Evolutionary conservation across 2,113 vertebrate species (phyloP), one percentile per base, ranked within the genome.

Genomic region (Corvus moneduloides): DNA sequence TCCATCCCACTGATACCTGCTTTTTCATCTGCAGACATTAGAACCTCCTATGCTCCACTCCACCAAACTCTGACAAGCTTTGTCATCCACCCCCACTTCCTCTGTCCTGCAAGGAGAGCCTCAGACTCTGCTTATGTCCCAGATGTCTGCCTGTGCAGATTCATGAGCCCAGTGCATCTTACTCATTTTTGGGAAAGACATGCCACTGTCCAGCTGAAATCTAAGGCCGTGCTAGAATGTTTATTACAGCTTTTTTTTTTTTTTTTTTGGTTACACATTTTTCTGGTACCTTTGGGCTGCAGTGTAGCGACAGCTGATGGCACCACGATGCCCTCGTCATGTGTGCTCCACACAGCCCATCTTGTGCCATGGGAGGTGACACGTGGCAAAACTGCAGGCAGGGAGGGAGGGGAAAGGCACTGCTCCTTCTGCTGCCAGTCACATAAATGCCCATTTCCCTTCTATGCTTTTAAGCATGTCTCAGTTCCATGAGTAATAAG

Each of bases 311-410:
- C 48, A 66, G 1, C 3, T 0, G 1, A 44, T 33, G 37, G n/a
- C 67, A 62, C 32, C 1, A 0, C 1, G 2, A 49, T 20, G 43
- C 74, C 51, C 27, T 77, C 0, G 0, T 8, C 0, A 0, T 1
- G 6, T 27, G 37, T 52, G 30, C 26, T 51, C 71, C 55, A 33
- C 21, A 4, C 4, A 1, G 64, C 44, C 49, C 24, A 28, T 24
- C 51, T 79, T 4, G 2, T 56, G 54, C 2, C 1, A 26, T 2
- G 41, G 35, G 39, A 89, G 16, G 62, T 67, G 58, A 35, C 10
- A 62, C 2, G 0, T 5, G n/a, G 24, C 61, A 85, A 22, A 82
- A 39, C 39, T 3, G 3, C 13, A 46, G 33, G 68, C 3, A 19
- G 16, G 16, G 17, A 51, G n/a, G 20, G 11, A 79, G 11, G 6